Evolutionary conservation across 2,888 invertebrate species (phyloP), one percentile per base, ranked within the genome.

Genomic region (Germaria angustata): DNA sequence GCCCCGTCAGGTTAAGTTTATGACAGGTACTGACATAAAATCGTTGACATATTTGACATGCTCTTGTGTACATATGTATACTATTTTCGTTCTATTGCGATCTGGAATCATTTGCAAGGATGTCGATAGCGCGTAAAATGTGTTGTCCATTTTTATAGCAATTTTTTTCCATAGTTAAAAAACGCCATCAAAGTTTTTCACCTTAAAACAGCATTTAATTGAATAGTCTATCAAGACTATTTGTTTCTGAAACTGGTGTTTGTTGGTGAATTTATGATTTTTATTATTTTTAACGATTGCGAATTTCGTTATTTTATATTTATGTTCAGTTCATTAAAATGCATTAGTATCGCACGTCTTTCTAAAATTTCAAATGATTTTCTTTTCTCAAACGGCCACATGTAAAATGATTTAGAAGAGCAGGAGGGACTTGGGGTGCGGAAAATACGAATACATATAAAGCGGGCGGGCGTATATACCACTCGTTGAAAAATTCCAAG

Each of bases 401-500:
- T 57, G 39, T 66, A 61, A 49, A 49, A 32, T 44, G 24, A 13
- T 3, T 17, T 20, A n/a, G 44, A 11, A 2, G n/a, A 9, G 13
- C 15, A 15, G 39, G 17, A 24, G 28, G 39, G 2, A 32, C 8
- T 11, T 8, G 65, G 13, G 32, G 44, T 11, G n/a, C 15, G 22
- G 13, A 28, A 55, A 41, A 49, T 3, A 3, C 6, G 28, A 39
- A 59, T 36, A 7, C 1, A 17, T 17, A 44, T 15, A 32, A 32
- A 5, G 13, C 11, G 13, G 55, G 22, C 44, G 32, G 44, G 68
- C 77, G 77, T 81, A 77, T 81, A 73, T 72, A 73, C 81, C 77
- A 77, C 68, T 81, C 77, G 72, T 81, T 81, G 51, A 41, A 63
- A 68, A 68, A 81, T 81, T 81, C 81, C 81, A 73, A 81, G 49